Percentiles rank a stretch among this genome's conserved stretches.
Conservation (phyloP, 2,888 invertebrate genomes). For the Leucophenga montana region DNA sequence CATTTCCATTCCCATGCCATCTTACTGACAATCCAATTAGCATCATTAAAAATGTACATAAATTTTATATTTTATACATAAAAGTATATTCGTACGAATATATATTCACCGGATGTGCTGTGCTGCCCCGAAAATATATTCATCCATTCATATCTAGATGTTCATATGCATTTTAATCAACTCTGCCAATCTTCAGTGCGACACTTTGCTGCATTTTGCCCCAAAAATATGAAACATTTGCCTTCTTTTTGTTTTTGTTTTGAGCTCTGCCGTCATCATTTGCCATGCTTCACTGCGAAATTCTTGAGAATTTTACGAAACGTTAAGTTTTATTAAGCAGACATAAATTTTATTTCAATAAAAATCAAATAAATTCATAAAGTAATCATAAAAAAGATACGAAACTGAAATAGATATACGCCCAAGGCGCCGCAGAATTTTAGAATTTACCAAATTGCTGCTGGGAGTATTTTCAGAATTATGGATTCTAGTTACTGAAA, state of each 20-base stretch:
- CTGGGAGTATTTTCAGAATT: too few relatives aligned
- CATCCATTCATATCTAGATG: neutral
- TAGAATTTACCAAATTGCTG: too few relatives aligned
- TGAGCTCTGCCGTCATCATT: slow-evolving; percentile 43
- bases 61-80: slow-evolving; percentile 22
- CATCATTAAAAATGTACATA: slow-evolving; percentile 52
- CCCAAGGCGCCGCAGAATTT: slow-evolving; percentile 27
- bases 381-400: slow-evolving; percentile 10
- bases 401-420: neutral
- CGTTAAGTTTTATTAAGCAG: slow-evolving; percentile 69
- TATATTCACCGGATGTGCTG: slow-evolving; percentile 56
- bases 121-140: slow-evolving; percentile 35
- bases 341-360: slow-evolving; percentile 59
- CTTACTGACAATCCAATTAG: slow-evolving; percentile 68
- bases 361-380: slow-evolving; percentile 52
- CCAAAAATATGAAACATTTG: slow-evolving; percentile 2
- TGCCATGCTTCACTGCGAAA: slow-evolving; percentile 57
- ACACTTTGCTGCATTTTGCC: slow-evolving; percentile 2
- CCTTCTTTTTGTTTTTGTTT: too few relatives aligned
- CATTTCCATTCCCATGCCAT: slow-evolving; percentile 18
- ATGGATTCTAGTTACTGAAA: too few relatives aligned
- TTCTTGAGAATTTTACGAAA: slow-evolving; percentile 68
- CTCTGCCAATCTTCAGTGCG: neutral
- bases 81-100: slow-evolving; percentile 36
- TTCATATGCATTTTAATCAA: slow-evolving; percentile 54